Evolutionary conservation across 2,888 invertebrate species (phyloP).

Genomic region (Drosophila meridionalis): DNA sequence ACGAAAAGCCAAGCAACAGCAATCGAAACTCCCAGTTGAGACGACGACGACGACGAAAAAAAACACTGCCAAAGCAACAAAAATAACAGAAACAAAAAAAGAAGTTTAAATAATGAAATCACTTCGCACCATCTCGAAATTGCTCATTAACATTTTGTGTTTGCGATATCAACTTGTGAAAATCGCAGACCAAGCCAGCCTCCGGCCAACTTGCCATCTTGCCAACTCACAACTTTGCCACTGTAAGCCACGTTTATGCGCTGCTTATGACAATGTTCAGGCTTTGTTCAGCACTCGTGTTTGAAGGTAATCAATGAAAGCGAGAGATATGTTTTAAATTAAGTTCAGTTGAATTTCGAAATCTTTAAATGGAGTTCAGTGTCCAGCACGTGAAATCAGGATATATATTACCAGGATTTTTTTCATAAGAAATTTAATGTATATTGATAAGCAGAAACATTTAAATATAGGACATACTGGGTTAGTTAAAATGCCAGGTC

Average conservation of each 20-base stretch:
- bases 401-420: no score
- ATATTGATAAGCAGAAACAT: no score
- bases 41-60: constrained; percentile 36
- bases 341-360: no score
- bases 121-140: constrained; percentile 86
- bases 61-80: constrained; percentile 27
- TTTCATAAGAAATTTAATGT: no score
- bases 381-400: background rate
- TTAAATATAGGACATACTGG: no score
- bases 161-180: constrained; percentile 85
- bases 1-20: constrained; percentile 44
- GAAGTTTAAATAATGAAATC: constrained; percentile 83
- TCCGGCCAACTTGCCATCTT: constrained; percentile 37
- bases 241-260: constrained; percentile 42
- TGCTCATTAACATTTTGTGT: constrained; percentile 86
- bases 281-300: background rate
- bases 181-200: constrained; percentile 78
- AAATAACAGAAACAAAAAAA: constrained; percentile 38
- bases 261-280: constrained; percentile 7
- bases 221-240: constrained; percentile 13
- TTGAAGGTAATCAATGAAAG: background rate
- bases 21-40: constrained; percentile 18
- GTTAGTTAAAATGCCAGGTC: no score
- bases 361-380: no score
- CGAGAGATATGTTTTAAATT: background rate